phyloP scores from a whole-genome alignment of 2,888 invertebrate species.

The Drosophila recens region DNA sequence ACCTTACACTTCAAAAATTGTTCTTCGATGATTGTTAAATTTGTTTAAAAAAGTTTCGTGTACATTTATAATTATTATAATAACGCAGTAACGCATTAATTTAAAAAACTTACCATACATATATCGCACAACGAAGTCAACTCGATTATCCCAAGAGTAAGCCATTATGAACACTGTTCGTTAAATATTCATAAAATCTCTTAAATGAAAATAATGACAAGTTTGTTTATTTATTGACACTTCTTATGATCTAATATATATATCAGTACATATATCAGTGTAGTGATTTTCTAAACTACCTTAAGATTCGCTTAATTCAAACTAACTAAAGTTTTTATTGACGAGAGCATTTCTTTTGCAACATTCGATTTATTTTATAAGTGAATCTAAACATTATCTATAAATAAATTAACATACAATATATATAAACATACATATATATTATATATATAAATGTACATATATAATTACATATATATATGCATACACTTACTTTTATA shows the following conservation, averaged over 20 bases:
- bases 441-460: slow-evolving; percentile 30
- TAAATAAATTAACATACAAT: slow-evolving; percentile 42
- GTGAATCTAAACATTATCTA: slow-evolving; percentile 70
- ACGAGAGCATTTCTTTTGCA: slow-evolving; percentile 62
- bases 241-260: slow-evolving; percentile 27
- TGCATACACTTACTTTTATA: slow-evolving; percentile 31
- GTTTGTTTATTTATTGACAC: slow-evolving; percentile 28
- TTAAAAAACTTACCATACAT: slow-evolving; percentile 89
- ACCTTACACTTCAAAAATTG: no score
- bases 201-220: slow-evolving; percentile 49
- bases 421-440: slow-evolving; percentile 33
- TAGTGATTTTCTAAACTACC: slow-evolving; percentile 64
- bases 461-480: slow-evolving; percentile 21
- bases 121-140: slow-evolving; percentile 92
- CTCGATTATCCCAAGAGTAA: slow-evolving; percentile 93
- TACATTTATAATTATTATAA: background rate
- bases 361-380: slow-evolving; percentile 63
- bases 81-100: background rate
- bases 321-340: slow-evolving; percentile 78
- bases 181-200: slow-evolving; percentile 65
- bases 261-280: slow-evolving; percentile 18
- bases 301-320: slow-evolving; percentile 83
- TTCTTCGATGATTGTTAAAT: background rate
- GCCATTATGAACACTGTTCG: slow-evolving; percentile 87
- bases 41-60: background rate